phyloP scores from a whole-genome alignment of 1,140 invertebrate species.

The Chironomus striatipennis region DNA sequence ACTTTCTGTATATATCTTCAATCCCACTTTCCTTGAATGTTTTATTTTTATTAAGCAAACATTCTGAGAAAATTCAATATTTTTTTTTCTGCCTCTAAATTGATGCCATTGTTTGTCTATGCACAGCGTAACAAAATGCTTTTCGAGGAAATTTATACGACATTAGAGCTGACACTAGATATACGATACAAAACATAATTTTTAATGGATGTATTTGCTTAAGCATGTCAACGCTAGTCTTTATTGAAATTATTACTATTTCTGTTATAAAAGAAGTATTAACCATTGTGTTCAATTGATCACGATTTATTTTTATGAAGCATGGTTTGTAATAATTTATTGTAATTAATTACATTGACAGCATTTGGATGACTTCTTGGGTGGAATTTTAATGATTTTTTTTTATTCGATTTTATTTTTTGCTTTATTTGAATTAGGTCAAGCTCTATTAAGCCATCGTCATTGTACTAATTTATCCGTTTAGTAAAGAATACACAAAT shows the following conservation, averaged over 20 bases:
- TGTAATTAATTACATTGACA: not conserved
- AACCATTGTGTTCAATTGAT: conserved; percentile 15
- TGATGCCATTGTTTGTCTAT: not conserved
- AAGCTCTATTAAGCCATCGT: not conserved
- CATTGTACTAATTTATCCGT: not conserved
- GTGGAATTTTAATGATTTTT: not conserved
- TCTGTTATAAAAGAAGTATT: not conserved
- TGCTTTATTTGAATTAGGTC: not conserved
- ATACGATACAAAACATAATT: too few species aligned
- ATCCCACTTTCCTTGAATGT: too few species aligned
- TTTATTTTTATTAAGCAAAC: not conserved
- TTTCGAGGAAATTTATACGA: not conserved
- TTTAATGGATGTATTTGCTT: too few species aligned
- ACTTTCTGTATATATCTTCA: too few species aligned
- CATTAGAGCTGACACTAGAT: not conserved
- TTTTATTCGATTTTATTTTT: not conserved
- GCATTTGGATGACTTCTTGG: not conserved
- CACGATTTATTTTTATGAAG: conserved; percentile 8
- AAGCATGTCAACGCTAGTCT: not conserved
- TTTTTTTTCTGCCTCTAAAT: not conserved
- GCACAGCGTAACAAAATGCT: not conserved
- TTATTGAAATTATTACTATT: not conserved
- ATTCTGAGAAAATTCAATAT: not conserved
- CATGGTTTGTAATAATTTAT: not conserved
- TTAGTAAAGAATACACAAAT: not conserved